Percentiles rank a stretch among this genome's conserved stretches.
phyloP scores from a whole-genome alignment of 2,113 vertebrate genomes.

The Aegypius monachus region DNA sequence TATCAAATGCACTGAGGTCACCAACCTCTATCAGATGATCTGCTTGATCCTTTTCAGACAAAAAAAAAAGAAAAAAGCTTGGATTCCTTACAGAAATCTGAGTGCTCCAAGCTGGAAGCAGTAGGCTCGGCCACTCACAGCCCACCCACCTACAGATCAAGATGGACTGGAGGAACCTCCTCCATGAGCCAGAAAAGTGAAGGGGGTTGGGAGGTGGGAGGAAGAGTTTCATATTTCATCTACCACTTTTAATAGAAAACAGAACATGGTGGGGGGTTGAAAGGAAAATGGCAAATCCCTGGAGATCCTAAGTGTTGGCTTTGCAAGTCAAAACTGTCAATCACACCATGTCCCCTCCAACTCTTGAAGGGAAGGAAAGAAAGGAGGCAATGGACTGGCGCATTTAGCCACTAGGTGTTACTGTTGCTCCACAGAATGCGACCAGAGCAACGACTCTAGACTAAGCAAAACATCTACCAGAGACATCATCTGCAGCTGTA shows the following conservation, averaged over 20 bases:
- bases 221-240: slow-evolving; percentile 56
- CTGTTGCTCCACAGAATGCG: slow-evolving; percentile 44
- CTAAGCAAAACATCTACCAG: neutral
- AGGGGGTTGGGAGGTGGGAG: neutral
- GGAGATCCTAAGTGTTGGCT: neutral
- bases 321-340: slow-evolving; percentile 37
- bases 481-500: neutral
- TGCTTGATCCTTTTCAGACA: neutral
- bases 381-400: neutral
- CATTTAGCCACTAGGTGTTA: slow-evolving; percentile 61
- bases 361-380: neutral
- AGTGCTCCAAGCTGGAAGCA: slow-evolving; percentile 37
- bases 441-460: neutral
- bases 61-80: neutral
- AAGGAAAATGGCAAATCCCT: slow-evolving; percentile 30
- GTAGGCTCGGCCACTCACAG: slow-evolving; percentile 22
- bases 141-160: slow-evolving; percentile 61
- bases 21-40: slow-evolving; percentile 5
- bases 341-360: neutral
- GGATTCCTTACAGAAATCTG: slow-evolving; percentile 14
- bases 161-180: slow-evolving; percentile 35
- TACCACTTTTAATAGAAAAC: slow-evolving; percentile 63
- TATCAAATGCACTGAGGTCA: slow-evolving; percentile 53
- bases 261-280: slow-evolving; percentile 30
- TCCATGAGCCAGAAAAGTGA: slow-evolving; percentile 19